phyloP scores from a whole-genome alignment of 2,888 invertebrate genomes.

The Rotaria socialis region DNA sequence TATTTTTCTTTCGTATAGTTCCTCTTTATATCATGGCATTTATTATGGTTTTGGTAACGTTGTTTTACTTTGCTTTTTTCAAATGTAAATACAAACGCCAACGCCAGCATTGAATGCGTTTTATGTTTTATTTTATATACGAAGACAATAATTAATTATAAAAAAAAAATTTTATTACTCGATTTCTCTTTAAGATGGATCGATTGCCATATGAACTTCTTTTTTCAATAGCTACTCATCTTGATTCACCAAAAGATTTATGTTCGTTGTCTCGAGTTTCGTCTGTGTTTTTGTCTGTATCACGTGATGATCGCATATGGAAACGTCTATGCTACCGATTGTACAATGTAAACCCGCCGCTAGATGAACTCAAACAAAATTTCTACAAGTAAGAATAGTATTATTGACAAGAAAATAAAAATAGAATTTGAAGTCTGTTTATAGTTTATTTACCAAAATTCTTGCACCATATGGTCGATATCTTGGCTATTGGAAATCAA shows the following conservation, averaged over 20 bases:
- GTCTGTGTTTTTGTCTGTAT: not conserved
- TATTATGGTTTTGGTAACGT: constrained; percentile 50
- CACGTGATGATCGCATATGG: constrained; percentile 20
- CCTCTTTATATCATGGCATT: constrained; percentile 48
- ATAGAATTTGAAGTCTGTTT: not conserved
- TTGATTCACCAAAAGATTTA: not conserved
- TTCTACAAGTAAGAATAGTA: not conserved
- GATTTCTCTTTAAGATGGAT: not conserved
- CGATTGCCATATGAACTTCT: not conserved
- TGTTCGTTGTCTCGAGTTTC: not conserved
- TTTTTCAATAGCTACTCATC: not conserved
- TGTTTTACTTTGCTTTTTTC: constrained; percentile 52
- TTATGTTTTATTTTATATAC: no score
- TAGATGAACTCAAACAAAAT: not conserved
- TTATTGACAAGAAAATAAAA: not conserved
- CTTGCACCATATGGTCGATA: not conserved
- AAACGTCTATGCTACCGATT: not conserved
- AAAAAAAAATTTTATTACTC: no score
- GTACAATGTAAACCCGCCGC: not conserved
- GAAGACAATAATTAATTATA: no score
- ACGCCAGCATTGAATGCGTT: not conserved
- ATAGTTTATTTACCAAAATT: constrained; percentile 12
- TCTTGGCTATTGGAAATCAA: constrained; percentile 25
- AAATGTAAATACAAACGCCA: constrained; percentile 48
- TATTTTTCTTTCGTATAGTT: constrained; percentile 12